Evolutionary conservation across 2,888 invertebrate genomes (phyloP), one percentile per base, ranked within the genome.

Genomic region (Notocelia uddmanniana): DNA sequence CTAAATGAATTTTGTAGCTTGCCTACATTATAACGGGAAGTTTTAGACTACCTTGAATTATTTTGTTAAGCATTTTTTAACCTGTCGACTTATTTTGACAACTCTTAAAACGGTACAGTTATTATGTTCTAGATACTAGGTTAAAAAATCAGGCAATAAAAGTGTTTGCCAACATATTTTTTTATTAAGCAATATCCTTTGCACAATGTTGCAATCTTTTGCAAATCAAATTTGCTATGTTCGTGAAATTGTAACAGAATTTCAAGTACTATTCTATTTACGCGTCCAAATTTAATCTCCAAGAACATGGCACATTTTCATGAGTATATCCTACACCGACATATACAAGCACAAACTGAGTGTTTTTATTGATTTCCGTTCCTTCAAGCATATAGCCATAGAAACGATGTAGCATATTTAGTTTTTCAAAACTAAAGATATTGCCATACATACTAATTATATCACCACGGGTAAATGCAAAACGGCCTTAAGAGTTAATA

Each of bases 131-230:
- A 48, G 68, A 18, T 64, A 41, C 60, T 79, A 77, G 74, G 64
- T 66, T 79, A 79, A 78, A 76, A 76, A 63, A 74, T 76, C 57
- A 73, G 79, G 80, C 81, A 82, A 79, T 81, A 82, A 82, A 80
- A 59, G 66, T 68, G 26, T 77, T 77, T 77, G 77, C 77, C 77
- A 74, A 62, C 45, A 73, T 23, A 11, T 45, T 68, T 67, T 58
- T 63, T 52, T 64, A 64, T 54, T 64, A 64, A 37, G 63, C 19
- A 15, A 58, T 37, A 21, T 45, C 63, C 63, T 64, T 23, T 45
- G 21, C 11, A 34, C 11, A 34, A 11, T 34, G 11, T 11, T 31
- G 31, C 2, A 31, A 31, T n/a, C n/a, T n/a, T n/a, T n/a, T 1
- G 15, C 41, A 11, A 37, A 37, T 37, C 1, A 11, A 37, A 37